Evolutionary conservation across 2,113 vertebrate genomes (phyloP).

Genomic region (Chaenocephalus aceratus): DNA sequence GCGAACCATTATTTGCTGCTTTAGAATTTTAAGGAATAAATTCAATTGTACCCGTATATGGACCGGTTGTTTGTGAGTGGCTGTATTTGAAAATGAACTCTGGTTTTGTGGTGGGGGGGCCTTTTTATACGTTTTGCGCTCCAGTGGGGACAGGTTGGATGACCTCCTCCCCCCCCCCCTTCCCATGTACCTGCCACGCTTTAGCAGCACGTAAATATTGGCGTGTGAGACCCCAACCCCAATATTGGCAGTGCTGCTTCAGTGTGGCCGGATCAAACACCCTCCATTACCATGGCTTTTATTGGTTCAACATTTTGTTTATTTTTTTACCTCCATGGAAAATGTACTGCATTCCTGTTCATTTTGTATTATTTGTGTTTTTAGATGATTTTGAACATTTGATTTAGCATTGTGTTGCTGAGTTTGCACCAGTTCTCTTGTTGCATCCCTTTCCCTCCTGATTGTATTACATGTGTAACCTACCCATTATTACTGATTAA

Average conservation of each 20-base stretch:
- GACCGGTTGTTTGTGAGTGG: slow-evolving; percentile 36
- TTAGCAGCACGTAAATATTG: slow-evolving; percentile 99
- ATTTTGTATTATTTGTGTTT: slow-evolving; percentile 3
- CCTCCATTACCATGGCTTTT: slow-evolving; percentile 60
- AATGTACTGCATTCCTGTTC: slow-evolving; percentile 28
- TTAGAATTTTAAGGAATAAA: slow-evolving; percentile 92
- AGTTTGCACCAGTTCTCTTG: slow-evolving; percentile 29
- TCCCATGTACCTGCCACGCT: slow-evolving; percentile 88
- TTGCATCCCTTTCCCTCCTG: slow-evolving; percentile 31
- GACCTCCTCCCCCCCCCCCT: slow-evolving; percentile 24
- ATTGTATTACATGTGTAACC: slow-evolving; percentile 48
- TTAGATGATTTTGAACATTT: background rate
- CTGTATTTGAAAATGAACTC: slow-evolving; percentile 20
- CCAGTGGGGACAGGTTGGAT: slow-evolving; percentile 53
- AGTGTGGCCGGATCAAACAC: slow-evolving; percentile 89
- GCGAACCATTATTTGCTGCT: slow-evolving; percentile 99
- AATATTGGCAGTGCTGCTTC: slow-evolving; percentile 99
- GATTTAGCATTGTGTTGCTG: slow-evolving; percentile 16
- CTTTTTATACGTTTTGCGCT: slow-evolving; percentile 32
- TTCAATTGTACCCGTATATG: slow-evolving; percentile 43
- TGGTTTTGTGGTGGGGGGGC: slow-evolving; percentile 26
- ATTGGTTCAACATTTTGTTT: slow-evolving; percentile 30
- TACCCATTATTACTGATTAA: slow-evolving; percentile 58
- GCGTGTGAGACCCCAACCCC: slow-evolving; percentile 94
- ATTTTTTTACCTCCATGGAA: slow-evolving; percentile 5